These are phyloP conservation scores for Dromococcyx pavoninus DNA, from an alignment of 2,797 vertebrate species.

Conservation along the genomic window DNA sequence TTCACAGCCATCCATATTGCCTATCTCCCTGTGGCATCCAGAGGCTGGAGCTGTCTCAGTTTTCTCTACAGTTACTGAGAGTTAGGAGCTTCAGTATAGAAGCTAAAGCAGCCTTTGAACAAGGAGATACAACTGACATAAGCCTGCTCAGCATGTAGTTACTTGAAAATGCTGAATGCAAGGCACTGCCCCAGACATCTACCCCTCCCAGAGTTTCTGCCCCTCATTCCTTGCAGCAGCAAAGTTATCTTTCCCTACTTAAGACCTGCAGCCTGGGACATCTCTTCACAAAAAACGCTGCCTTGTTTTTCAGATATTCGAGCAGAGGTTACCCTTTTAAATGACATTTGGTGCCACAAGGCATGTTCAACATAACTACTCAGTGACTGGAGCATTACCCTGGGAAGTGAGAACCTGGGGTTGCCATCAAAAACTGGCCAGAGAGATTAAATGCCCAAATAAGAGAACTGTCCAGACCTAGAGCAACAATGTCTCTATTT, in stretches of 20 bases:
- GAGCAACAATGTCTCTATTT: constrained; percentile 24
- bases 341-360: neutral
- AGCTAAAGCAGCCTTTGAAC: constrained; percentile 9
- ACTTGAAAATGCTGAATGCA: neutral
- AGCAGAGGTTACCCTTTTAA: neutral
- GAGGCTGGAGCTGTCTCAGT: neutral
- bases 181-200: neutral
- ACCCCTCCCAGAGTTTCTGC: neutral
- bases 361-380: neutral
- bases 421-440: neutral
- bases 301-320: neutral
- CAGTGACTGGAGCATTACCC: neutral
- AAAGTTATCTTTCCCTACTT: neutral
- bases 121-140: neutral
- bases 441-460: neutral
- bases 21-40: neutral
- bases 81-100: neutral
- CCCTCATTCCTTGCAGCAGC: neutral
- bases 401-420: neutral
- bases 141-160: neutral
- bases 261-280: neutral
- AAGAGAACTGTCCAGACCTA: neutral
- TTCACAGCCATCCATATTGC: neutral
- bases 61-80: constrained; percentile 3
- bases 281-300: neutral